Conservation (phyloP, 2,113 vertebrate species). For the Vanacampus margaritifer region DNA sequence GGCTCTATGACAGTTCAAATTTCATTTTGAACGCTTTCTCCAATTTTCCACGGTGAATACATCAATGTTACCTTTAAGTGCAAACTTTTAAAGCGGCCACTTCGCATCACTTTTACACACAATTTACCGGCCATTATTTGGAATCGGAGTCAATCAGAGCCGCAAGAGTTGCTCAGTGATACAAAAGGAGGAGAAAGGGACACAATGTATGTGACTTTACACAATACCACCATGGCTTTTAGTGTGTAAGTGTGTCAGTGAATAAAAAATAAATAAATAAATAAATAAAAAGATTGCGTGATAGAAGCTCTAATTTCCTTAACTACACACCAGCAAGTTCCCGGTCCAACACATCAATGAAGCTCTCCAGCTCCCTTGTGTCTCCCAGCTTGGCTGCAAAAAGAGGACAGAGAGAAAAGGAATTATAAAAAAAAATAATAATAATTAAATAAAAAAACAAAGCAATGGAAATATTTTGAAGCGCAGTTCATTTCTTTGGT, state of each 20-base stretch:
- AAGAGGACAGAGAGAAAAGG: conserved; percentile 29
- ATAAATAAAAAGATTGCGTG: conserved; percentile 28
- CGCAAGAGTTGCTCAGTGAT: conserved; percentile 49
- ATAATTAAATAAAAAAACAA: too few relatives aligned
- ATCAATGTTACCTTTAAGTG: neutral
- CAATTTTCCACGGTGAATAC: neutral
- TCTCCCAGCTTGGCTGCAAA: conserved; percentile 90
- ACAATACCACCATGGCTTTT: neutral
- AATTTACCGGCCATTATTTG: neutral
- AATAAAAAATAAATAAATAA: conserved; percentile 26
- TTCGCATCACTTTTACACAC: neutral
- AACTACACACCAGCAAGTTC: conserved; percentile 85
- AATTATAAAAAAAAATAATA: conserved; percentile 30
- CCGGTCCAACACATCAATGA: conserved; percentile 92
- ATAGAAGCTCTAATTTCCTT: conserved; percentile 41
- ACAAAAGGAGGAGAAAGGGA: neutral
- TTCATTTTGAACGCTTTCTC: neutral
- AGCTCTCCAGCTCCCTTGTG: conserved; percentile 90
- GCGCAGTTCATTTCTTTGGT: conserved; percentile 43
- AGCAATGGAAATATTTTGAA: conserved; percentile 50
- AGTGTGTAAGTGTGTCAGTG: conserved; percentile 20
- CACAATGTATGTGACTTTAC: neutral
- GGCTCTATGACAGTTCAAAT: neutral
- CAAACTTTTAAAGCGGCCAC: neutral
- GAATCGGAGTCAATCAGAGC: neutral